Evolutionary conservation across 2,888 invertebrate genomes (phyloP).

Genomic region (Mimas tiliae): DNA sequence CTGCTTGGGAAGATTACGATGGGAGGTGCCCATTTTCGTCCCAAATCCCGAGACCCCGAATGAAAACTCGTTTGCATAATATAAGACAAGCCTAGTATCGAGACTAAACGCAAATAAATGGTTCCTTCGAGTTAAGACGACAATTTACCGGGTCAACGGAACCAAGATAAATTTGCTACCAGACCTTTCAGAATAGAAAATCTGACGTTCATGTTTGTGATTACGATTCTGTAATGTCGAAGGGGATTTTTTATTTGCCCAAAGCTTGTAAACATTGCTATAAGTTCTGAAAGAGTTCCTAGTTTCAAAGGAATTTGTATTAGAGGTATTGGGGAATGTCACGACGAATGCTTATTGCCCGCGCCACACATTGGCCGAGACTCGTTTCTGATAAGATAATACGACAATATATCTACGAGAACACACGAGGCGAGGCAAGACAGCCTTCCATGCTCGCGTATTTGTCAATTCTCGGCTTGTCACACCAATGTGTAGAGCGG

Average conservation of each 20-base stretch:
- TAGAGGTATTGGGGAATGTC: conserved; percentile 4
- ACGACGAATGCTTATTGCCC: background rate
- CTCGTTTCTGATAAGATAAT: too few species aligned
- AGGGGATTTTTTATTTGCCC: conserved; percentile 7
- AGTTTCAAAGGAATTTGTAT: conserved; percentile 9
- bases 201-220: conserved; percentile 58
- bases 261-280: conserved; percentile 12
- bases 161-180: conserved; percentile 67
- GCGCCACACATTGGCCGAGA: too few species aligned
- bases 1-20: conserved; percentile 53
- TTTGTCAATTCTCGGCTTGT: too few species aligned
- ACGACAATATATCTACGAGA: too few species aligned
- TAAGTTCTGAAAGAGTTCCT: conserved; percentile 12
- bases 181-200: conserved; percentile 64
- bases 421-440: too few species aligned
- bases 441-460: too few species aligned
- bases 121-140: conserved; percentile 71
- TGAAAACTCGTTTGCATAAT: conserved; percentile 75
- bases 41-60: conserved; percentile 54
- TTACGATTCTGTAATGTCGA: conserved; percentile 43
- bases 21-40: conserved; percentile 52
- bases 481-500: too few species aligned
- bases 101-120: conserved; percentile 77
- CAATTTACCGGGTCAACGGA: conserved; percentile 75
- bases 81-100: conserved; percentile 69